These are phyloP conservation scores for Linurgus olivaceus DNA, from an alignment of 2,797 vertebrate species.

Conservation along the genomic window DNA sequence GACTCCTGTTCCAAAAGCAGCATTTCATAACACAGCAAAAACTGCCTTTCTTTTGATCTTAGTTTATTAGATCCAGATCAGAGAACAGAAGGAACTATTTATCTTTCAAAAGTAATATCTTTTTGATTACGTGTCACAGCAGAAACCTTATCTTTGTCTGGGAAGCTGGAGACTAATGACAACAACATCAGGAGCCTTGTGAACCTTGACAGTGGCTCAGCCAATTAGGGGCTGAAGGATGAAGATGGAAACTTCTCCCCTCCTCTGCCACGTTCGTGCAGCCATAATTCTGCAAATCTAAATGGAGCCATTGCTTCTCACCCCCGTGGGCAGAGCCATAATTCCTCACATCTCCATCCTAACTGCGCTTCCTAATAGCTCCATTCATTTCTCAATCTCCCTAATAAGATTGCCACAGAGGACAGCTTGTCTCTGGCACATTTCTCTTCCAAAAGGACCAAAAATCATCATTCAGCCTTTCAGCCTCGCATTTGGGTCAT, in stretches of 20 bases:
- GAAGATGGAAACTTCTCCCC: not conserved
- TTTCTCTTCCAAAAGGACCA: constrained; percentile 42
- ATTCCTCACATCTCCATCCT: constrained; percentile 47
- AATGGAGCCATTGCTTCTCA: constrained; percentile 34
- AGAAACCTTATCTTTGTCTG: constrained; percentile 58
- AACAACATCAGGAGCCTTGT: not conserved
- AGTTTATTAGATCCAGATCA: constrained; percentile 56
- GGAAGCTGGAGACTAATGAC: constrained; percentile 41
- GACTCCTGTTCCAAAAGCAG: constrained; percentile 23
- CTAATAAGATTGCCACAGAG: constrained; percentile 32
- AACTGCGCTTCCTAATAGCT: constrained; percentile 15
- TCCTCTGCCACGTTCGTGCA: not conserved
- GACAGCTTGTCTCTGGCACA: constrained; percentile 20
- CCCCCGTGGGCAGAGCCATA: constrained; percentile 31
- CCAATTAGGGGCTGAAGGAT: constrained; percentile 57
- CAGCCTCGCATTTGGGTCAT: not conserved
- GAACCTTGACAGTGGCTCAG: constrained; percentile 47
- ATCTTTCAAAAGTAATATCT: constrained; percentile 61
- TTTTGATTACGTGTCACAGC: constrained; percentile 55
- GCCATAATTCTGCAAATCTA: constrained; percentile 40
- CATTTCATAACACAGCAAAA: not conserved
- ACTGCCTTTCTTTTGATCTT: constrained; percentile 7
- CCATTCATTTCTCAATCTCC: constrained; percentile 48
- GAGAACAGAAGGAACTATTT: constrained; percentile 27
- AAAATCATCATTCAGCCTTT: constrained; percentile 36